Conservation (phyloP, 2,797 vertebrate species). For the Ammospiza maritima region DNA sequence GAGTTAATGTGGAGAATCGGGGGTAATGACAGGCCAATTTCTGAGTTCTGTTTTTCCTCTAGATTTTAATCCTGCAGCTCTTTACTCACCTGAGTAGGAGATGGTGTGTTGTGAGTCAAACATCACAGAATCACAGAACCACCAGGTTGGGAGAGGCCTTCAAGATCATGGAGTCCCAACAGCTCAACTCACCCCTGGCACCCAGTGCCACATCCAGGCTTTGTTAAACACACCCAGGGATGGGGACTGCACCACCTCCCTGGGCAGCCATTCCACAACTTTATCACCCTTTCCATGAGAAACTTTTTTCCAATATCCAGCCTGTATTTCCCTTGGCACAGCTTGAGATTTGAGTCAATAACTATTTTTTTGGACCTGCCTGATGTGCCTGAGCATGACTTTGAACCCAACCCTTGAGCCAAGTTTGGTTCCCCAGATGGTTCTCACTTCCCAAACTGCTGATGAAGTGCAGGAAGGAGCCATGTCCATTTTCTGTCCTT, state of each 20-base stretch:
- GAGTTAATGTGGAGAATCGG: neutral
- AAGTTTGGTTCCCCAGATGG: neutral
- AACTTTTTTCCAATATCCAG: neutral
- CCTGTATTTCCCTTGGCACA: rapidly evolving
- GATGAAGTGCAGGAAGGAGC: neutral
- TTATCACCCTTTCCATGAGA: neutral
- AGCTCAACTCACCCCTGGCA: rapidly evolving
- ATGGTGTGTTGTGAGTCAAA: neutral
- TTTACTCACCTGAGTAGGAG: neutral
- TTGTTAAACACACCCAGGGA: neutral
- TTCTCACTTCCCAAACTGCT: neutral
- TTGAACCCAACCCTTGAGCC: neutral
- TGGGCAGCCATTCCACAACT: neutral
- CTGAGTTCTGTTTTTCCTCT: neutral
- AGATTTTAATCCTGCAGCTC: neutral
- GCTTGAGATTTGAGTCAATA: neutral
- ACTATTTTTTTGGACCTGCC: neutral
- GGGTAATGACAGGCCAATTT: neutral
- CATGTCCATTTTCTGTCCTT: neutral
- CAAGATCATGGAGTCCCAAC: neutral
- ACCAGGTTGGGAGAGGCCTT: neutral
- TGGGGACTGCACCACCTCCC: neutral
- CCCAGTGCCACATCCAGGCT: neutral
- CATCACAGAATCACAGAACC: neutral
- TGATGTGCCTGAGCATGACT: neutral